Evolutionary conservation across 2,797 vertebrate genomes (phyloP).

Genomic region (Potorous gilbertii): DNA sequence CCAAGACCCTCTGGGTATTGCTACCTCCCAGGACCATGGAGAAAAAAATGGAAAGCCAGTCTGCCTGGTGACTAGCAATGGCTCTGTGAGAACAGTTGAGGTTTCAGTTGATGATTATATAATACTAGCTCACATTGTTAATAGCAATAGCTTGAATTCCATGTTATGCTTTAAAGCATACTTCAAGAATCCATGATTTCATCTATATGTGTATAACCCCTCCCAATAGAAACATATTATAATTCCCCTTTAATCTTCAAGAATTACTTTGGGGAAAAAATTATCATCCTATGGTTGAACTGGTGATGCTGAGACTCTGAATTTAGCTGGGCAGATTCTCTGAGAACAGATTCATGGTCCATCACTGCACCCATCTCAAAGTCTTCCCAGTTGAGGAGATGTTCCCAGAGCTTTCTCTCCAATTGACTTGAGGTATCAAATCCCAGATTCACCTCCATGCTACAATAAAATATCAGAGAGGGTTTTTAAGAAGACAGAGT

Average conservation of each 20-base stretch:
- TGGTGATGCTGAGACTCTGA: neutral
- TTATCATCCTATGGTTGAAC: neutral
- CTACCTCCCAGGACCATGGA: neutral
- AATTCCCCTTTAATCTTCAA: neutral
- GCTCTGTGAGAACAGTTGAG: neutral
- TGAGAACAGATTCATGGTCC: neutral
- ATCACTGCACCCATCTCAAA: neutral
- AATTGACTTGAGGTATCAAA: neutral
- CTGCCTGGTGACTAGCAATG: neutral
- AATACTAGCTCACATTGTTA: neutral
- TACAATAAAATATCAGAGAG: neutral
- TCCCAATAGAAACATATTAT: neutral
- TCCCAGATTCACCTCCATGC: neutral
- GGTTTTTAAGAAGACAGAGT: neutral
- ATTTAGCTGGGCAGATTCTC: neutral
- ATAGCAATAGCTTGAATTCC: neutral
- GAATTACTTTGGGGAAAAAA: neutral
- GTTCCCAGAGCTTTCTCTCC: neutral
- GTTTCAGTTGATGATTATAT: neutral
- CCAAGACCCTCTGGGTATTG: neutral
- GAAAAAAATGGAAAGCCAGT: neutral
- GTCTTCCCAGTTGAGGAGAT: neutral
- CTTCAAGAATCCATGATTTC: neutral
- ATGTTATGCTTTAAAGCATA: neutral
- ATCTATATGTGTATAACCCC: neutral